These are phyloP conservation scores for Phocoena phocoena DNA, from an alignment of 2,113 vertebrate species.

Conservation along the genomic window DNA sequence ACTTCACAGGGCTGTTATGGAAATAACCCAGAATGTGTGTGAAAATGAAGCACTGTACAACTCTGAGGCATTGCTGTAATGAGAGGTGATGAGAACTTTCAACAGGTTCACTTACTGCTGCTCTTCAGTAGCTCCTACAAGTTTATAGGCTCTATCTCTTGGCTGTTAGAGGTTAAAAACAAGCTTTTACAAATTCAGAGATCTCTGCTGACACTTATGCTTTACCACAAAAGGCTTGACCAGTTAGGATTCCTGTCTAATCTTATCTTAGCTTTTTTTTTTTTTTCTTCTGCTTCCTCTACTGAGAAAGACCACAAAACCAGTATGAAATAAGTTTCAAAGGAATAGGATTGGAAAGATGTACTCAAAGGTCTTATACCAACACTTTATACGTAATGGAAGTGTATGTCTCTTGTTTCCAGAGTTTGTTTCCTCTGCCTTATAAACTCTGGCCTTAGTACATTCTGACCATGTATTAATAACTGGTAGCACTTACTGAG, in stretches of 20 bases:
- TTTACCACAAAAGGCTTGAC: no score
- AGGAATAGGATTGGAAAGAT: neutral
- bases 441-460: neutral
- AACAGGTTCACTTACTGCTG: neutral
- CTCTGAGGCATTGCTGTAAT: neutral
- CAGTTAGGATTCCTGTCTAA: no score
- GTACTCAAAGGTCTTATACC: neutral
- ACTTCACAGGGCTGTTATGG: neutral
- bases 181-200: neutral
- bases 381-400: neutral
- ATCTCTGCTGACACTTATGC: no score
- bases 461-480: slow-evolving; percentile 1
- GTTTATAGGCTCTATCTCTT: neutral
- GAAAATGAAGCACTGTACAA: neutral
- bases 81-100: neutral
- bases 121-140: neutral
- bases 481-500: neutral
- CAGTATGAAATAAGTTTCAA: neutral
- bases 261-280: neutral
- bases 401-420: neutral
- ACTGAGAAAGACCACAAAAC: neutral
- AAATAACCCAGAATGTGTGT: neutral
- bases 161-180: neutral
- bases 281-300: neutral
- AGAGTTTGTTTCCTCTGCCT: neutral